Evolutionary conservation across 2,113 vertebrate genomes (phyloP).

Genomic region (Percopsis transmontana): DNA sequence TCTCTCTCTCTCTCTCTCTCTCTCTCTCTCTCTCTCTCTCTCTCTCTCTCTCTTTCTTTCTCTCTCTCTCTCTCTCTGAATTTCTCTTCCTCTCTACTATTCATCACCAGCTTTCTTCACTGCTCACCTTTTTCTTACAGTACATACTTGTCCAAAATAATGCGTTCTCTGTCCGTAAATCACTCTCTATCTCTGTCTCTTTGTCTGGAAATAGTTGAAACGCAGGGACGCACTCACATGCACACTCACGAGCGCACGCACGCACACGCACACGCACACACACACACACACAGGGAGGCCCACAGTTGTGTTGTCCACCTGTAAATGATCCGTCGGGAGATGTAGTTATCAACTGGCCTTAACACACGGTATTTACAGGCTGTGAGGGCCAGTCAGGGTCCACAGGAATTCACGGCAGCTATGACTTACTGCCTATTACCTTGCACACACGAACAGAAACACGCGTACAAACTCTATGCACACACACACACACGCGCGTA

Average conservation of each 20-base stretch:
- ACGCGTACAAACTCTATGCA: neutral
- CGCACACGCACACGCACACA: conserved; percentile 6
- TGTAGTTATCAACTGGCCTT: conserved; percentile 41
- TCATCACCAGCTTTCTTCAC: too few species aligned
- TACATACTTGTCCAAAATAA: too few species aligned
- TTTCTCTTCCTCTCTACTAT: too few species aligned
- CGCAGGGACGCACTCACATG: neutral
- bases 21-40: neutral
- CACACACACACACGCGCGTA: conserved; percentile 5
- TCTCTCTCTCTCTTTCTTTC: neutral
- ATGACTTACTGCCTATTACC: conserved; percentile 56
- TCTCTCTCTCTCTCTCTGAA: too few species aligned
- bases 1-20: conserved; percentile 18
- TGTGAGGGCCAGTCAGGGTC: conserved; percentile 40
- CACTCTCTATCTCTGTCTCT: too few species aligned
- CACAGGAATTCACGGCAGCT: conserved; percentile 57
- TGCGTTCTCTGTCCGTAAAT: too few species aligned
- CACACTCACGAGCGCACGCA: neutral
- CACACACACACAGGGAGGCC: conserved; percentile 2
- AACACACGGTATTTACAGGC: conserved; percentile 62
- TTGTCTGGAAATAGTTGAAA: neutral
- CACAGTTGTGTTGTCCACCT: conserved; percentile 47
- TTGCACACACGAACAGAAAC: conserved; percentile 12
- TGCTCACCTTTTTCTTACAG: too few species aligned
- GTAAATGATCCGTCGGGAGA: conserved; percentile 57